Evolutionary conservation across 2,113 vertebrate genomes (phyloP), one percentile per base, ranked within the genome.

Genomic region (Piaya cayana): DNA sequence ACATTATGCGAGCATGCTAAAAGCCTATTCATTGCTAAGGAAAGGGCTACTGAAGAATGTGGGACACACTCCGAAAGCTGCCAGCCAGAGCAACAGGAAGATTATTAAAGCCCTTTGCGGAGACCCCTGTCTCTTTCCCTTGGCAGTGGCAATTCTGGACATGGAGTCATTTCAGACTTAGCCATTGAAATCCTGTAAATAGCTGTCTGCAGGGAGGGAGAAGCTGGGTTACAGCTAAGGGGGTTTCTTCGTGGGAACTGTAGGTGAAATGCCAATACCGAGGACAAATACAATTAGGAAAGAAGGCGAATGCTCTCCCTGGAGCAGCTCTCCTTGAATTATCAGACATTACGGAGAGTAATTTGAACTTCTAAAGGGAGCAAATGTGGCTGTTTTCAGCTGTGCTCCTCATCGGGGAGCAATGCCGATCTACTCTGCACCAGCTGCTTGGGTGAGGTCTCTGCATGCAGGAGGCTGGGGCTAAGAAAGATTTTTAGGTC

Each of bases 1-100:
- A 55, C 79, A 81, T 96, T 94, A 75, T 96, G 67, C 47, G 34
- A 63, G 68, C 2, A 15, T 9, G 34, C 90, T 92, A 39, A 95
- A 97, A 96, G 95, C 83, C 91, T 77, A 97, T 97, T 97, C 96
- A 96, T 90, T 90, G 83, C 97, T 92, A 92, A 94, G 90, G 94
- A 96, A 97, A 96, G 67, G 84, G 62, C 72, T 95, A 77, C 86
- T 65, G 74, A 93, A 96, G 94, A 96, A 96, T 81, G 89, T 95
- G 92, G 95, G 96, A 95, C 1, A 3, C 53, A 36, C 82, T 79
- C 95, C 87, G 59, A 84, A 88, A 94, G 58, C 92, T 87, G 88
- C 60, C 82, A 72, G 80, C 79, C 78, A 80, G 75, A 85, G 90
- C 68, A 81, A 42, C 71, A 64, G 76, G 74, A 72, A 90, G 89